Base-by-base conservation (phyloP, 1,140 invertebrate species). In the Brachionus manjavacas region DNA sequence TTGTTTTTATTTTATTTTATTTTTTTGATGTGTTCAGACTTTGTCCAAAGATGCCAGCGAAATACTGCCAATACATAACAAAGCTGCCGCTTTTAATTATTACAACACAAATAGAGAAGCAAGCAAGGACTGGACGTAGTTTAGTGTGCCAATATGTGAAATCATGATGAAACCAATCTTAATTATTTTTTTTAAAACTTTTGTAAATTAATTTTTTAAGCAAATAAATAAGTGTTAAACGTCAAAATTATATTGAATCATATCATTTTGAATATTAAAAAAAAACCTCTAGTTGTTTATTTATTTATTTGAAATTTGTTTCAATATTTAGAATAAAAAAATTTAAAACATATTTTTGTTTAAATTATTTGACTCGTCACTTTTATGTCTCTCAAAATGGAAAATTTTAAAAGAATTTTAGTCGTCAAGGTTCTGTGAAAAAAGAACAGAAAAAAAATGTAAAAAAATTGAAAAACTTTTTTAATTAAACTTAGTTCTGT, bases 31-130 rank as follows among this genome's bases (percentile, higher is more conserved):
- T 80, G 4, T 80, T 31, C 7, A 80, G 76, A 81, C 79, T 20
- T 68, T 81, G 52, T 81, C 79, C 16, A 31, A 81, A 81, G 52
- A 81, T 28, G 79, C 79, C n/a, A 81, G 79, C 35, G 79, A 81
- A 81, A 39, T 25, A 46, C 28, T 81, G 49, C 79, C 79, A 20
- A 64, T 81, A 23, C 52, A 60, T 28, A 81, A 81, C 28, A 81
- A 81, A 46, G 60, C 52, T 8, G 64, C 79, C 7, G 52, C 35
- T 11, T 43, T 64, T 12, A 81, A 81, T 20, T 81, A 81, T 46
- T 39, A 23, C 3, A 81, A 81, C 11, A 68, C 79, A 23, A 81
- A 81, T 68, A 81, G 79, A 60, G 79, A 81, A 68, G 60, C 52
- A 3, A 81, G 39, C 25, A 81, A 64, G 20, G 79, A 81, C 23